Base-by-base conservation (phyloP, 2,888 invertebrate species). In the Micoletzkya japonica region DNA sequence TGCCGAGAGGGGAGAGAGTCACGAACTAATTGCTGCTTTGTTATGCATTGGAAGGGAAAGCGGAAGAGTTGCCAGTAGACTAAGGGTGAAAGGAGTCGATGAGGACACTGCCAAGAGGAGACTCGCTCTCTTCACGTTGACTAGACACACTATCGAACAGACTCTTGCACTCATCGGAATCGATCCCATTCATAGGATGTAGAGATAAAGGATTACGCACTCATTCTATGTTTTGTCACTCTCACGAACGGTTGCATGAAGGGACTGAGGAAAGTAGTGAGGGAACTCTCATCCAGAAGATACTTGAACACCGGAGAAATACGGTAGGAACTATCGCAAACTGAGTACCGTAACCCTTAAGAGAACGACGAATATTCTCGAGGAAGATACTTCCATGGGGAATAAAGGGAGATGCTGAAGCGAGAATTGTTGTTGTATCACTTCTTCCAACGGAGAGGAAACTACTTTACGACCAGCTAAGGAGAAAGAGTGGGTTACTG, bases 1-100 rank as follows among this genome's bases (percentile, higher is more conserved):
- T 24, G 50, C 64, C 30, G 20, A 34, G 20, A 44, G 44, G n/a
- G 52, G 26, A 28, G 67, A 67, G 49, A 56, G 56, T 28, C 57
- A 57, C 44, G 67, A 67, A 32, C n/a, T 67, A 6, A 67, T 57
- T 4, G 57, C 56, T 39, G 49, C 67, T 14, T 44, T 67, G 0
- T 30, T 67, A 1, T 32, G 28, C 17, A 28, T 67, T 26, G 67
- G 28, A 1, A 24, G 67, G 32, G 67, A 67, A n/a, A 39, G 56
- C 24, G 67, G 57, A 28, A 56, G 32, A 32, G 67, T 57, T 30
- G 67, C 30, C 24, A 57, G 30, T 20, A 44, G 17, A 20, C 14
- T 67, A 32, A 56, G 69, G n/a, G 69, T 69, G 50, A 32, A 37
- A 17, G 69, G 69, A 49, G 36, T 32, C 24, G 28, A 50, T 2